Conservation (phyloP, 2,113 vertebrate genomes). For the Illadopsis cleaveri region DNA sequence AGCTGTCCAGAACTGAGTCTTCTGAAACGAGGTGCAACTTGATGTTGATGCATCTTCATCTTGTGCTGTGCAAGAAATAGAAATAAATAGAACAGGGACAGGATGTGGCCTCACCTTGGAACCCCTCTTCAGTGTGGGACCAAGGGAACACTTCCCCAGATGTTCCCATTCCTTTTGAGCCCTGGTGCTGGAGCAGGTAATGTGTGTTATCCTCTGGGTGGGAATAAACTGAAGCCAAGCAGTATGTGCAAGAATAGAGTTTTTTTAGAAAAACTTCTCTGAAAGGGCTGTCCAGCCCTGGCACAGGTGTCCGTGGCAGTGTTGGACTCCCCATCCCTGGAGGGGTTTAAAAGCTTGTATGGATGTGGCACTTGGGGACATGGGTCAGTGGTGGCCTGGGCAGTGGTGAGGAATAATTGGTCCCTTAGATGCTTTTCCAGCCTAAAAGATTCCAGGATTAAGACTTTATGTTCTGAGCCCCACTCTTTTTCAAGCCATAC, state of each 20-base stretch:
- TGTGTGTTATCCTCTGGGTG: background rate
- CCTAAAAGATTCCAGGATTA: background rate
- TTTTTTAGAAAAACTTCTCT: background rate
- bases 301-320: background rate
- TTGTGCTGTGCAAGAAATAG: background rate
- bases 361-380: background rate
- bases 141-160: background rate
- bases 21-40: background rate
- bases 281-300: background rate
- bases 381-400: background rate
- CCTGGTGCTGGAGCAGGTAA: background rate
- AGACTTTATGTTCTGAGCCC: no score
- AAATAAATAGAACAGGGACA: background rate
- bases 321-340: no score
- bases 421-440: background rate
- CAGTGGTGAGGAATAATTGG: background rate
- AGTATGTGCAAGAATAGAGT: background rate
- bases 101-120: background rate
- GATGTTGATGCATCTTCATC: background rate
- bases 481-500: background rate
- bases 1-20: background rate
- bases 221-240: background rate
- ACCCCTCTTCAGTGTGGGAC: accelerated
- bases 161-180: accelerated
- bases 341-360: accelerated